Percentiles rank a stretch among this genome's conserved stretches.
Evolutionary conservation across 2,113 vertebrate species (phyloP).

Genomic region (Notarius quadriscutis): DNA sequence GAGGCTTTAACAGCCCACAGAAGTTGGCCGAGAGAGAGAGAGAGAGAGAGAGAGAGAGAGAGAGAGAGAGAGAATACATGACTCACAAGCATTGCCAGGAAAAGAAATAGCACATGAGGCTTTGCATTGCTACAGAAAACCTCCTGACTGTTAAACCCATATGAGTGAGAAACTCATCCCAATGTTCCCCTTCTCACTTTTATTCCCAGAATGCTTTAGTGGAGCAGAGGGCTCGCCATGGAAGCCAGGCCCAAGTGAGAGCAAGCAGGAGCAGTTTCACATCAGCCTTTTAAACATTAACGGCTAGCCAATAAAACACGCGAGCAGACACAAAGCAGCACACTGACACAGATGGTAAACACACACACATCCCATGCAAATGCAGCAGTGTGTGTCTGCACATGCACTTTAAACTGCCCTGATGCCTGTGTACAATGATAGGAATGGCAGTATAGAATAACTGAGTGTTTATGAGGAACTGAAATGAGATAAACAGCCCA

Average conservation of each 20-base stretch:
- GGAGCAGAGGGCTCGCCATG: slow-evolving; percentile 47
- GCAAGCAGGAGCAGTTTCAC: slow-evolving; percentile 55
- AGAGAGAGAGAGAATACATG: neutral
- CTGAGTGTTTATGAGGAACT: slow-evolving; percentile 52
- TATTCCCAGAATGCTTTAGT: slow-evolving; percentile 60
- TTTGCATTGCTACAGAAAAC: neutral
- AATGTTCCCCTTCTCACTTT: slow-evolving; percentile 34
- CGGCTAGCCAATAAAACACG: slow-evolving; percentile 59
- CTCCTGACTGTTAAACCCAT: slow-evolving; percentile 13
- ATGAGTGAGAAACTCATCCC: slow-evolving; percentile 37
- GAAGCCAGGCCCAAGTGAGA: slow-evolving; percentile 55
- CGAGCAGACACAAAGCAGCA: neutral
- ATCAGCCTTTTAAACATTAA: slow-evolving; percentile 65
- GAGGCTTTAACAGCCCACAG: neutral
- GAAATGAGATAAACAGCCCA: slow-evolving; percentile 58
- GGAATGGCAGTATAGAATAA: slow-evolving; percentile 45
- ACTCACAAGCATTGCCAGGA: slow-evolving; percentile 15
- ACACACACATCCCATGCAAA: slow-evolving; percentile 8
- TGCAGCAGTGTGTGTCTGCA: slow-evolving; percentile 4
- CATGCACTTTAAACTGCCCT: neutral
- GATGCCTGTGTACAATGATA: slow-evolving; percentile 51
- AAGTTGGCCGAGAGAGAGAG: neutral
- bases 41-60: too few relatives aligned
- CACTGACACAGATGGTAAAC: slow-evolving; percentile 35
- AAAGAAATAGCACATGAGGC: neutral